These are phyloP conservation scores for Gadus chalcogrammus DNA, from an alignment of 2,113 vertebrate genomes.

Conservation along the genomic window DNA sequence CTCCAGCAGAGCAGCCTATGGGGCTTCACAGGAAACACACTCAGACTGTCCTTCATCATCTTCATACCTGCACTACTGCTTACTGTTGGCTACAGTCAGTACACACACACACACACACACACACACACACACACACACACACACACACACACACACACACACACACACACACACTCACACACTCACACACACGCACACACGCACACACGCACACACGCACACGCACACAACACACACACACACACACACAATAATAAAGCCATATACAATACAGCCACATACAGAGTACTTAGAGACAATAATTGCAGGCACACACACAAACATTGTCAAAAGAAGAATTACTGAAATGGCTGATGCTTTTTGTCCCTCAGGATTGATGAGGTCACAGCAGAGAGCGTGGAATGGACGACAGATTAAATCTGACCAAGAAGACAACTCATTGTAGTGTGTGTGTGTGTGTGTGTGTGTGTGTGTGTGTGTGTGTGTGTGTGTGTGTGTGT, in stretches of 20 bases:
- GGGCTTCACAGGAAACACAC: conserved; percentile 40
- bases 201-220: too few relatives aligned
- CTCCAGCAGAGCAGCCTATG: conserved; percentile 11
- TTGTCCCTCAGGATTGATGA: conserved; percentile 17
- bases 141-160: too few relatives aligned
- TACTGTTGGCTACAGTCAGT: conserved; percentile 30
- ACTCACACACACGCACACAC: too few relatives aligned
- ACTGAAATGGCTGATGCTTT: too few relatives aligned
- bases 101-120: conserved; percentile 15
- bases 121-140: neutral
- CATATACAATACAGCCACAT: too few relatives aligned
- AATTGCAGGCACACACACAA: too few relatives aligned
- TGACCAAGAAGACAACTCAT: neutral
- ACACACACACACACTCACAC: too few relatives aligned
- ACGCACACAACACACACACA: too few relatives aligned
- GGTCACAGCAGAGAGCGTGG: neutral
- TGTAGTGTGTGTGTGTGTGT: neutral
- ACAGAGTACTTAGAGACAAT: too few relatives aligned
- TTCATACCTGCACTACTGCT: conserved; percentile 47
- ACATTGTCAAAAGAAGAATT: too few relatives aligned
- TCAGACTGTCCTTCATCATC: conserved; percentile 40
- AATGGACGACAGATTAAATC: neutral
- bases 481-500: too few relatives aligned
- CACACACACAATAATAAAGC: too few relatives aligned
- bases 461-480: neutral